Conservation (phyloP, 1,140 invertebrate genomes). For the Hycleus phaleratus region DNA sequence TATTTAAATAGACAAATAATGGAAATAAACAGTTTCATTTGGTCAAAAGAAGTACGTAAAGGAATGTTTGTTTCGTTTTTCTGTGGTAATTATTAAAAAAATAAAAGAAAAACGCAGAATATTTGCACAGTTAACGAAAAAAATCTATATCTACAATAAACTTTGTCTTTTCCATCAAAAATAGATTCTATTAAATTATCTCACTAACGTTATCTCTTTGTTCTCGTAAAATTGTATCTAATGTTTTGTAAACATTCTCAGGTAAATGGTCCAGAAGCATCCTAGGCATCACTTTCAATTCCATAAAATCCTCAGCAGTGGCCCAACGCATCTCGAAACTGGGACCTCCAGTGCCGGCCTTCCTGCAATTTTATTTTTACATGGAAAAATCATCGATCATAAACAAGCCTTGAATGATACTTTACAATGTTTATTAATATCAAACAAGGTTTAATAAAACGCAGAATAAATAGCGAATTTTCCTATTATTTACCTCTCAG, state of each 20-base stretch:
- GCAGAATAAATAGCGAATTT: neutral
- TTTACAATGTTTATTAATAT: neutral
- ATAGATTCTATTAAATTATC: conserved; percentile 17
- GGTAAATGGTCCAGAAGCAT: conserved; percentile 70
- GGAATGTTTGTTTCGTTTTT: neutral
- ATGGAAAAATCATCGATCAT: neutral
- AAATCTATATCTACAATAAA: conserved; percentile 1
- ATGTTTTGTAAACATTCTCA: conserved; percentile 59
- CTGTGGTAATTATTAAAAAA: no score
- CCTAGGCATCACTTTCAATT: conserved; percentile 64
- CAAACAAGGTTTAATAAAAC: neutral
- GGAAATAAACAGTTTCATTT: neutral
- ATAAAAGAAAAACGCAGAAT: no score
- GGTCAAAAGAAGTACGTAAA: conserved; percentile 2
- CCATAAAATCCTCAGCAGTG: conserved; percentile 64
- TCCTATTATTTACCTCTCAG: conserved; percentile 48
- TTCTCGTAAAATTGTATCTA: conserved; percentile 54
- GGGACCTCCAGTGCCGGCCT: conserved; percentile 50
- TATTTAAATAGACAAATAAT: no score
- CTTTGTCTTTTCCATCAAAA: neutral
- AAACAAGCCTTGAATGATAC: neutral
- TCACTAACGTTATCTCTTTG: conserved; percentile 32
- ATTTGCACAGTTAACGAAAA: neutral
- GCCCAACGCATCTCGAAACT: conserved; percentile 69
- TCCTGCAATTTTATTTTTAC: conserved; percentile 40